Evolutionary conservation across 35 echinoderm and acorn worm genomes (phyloP).

Genomic region (Apostichopus californicus): DNA sequence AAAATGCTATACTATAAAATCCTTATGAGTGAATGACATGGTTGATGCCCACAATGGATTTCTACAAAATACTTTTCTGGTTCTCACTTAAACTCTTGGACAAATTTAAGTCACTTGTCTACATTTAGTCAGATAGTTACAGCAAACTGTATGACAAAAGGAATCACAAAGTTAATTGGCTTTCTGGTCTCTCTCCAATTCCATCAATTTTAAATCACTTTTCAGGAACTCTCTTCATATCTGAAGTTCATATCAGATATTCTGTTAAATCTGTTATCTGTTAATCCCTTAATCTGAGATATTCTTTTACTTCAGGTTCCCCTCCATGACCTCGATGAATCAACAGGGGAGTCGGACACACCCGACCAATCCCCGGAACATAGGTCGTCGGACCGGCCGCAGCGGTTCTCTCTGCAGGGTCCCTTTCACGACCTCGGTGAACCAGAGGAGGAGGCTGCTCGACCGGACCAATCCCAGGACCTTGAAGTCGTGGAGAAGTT

Average conservation of each 20-base stretch:
- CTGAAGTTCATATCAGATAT: not conserved
- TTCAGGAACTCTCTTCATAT: not conserved
- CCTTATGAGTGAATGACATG: too few relatives aligned
- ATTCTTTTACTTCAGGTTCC: not conserved
- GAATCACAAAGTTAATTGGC: too few relatives aligned
- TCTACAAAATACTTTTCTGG: too few relatives aligned
- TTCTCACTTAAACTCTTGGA: too few relatives aligned
- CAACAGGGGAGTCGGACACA: not conserved
- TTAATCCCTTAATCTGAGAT: not conserved
- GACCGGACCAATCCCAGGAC: not conserved
- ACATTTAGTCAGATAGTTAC: too few relatives aligned
- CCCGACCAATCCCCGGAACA: not conserved
- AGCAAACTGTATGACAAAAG: too few relatives aligned
- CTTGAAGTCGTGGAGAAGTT: not conserved
- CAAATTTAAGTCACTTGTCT: too few relatives aligned
- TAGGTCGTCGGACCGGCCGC: not conserved
- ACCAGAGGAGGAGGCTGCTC: not conserved
- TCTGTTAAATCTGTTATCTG: not conserved
- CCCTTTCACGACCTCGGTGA: not conserved
- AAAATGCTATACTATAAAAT: too few relatives aligned
- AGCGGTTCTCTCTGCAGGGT: not conserved
- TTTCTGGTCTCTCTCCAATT: too few relatives aligned
- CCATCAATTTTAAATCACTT: not conserved
- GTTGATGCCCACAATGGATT: too few relatives aligned
- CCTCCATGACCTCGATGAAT: not conserved